phyloP scores from a whole-genome alignment of 37 sponge, comb jelly and placozoan genomes.

The Cladorhizidae sp. region DNA sequence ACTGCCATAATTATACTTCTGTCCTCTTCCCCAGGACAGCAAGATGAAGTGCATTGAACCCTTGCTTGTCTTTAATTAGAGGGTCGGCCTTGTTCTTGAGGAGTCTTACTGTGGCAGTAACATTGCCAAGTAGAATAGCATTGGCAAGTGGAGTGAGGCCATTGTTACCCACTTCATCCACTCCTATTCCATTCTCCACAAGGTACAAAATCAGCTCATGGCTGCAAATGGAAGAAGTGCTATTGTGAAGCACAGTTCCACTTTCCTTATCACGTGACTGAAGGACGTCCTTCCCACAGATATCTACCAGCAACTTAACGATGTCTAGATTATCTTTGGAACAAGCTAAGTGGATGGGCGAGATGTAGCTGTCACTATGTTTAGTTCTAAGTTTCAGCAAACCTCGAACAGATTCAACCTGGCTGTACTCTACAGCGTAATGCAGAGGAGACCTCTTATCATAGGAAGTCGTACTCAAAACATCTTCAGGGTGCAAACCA shows the following conservation, averaged over 20 bases:
- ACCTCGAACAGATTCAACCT: constrained; percentile 52
- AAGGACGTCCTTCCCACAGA: constrained; percentile 32
- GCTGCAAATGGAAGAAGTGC: constrained; percentile 2
- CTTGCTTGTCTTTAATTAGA: constrained; percentile 9
- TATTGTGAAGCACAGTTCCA: constrained; percentile 52
- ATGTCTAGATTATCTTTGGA: constrained; percentile 54
- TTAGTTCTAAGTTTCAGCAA: constrained; percentile 66
- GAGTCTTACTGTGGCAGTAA: constrained; percentile 39
- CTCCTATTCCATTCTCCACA: constrained; percentile 29
- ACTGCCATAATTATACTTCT: constrained; percentile 19
- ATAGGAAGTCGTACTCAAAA: constrained; percentile 46
- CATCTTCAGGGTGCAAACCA: constrained; percentile 32
- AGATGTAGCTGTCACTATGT: constrained; percentile 48
- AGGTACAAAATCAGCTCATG: constrained; percentile 43
- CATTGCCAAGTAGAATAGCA: constrained; percentile 57
- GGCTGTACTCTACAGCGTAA: constrained; percentile 78
- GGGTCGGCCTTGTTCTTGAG: constrained; percentile 41
- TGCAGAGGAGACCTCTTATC: constrained; percentile 80
- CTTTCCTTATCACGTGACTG: constrained; percentile 13
- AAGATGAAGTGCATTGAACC: constrained; percentile 46
- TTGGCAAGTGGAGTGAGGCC: constrained; percentile 62
- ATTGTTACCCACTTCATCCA: constrained; percentile 44
- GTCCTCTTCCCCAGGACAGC: constrained; percentile 30
- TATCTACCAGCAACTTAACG: constrained; percentile 46
- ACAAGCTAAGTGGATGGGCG: constrained; percentile 76